phyloP scores from a whole-genome alignment of 2,888 invertebrate genomes.

The Rhogogaster chlorosoma region DNA sequence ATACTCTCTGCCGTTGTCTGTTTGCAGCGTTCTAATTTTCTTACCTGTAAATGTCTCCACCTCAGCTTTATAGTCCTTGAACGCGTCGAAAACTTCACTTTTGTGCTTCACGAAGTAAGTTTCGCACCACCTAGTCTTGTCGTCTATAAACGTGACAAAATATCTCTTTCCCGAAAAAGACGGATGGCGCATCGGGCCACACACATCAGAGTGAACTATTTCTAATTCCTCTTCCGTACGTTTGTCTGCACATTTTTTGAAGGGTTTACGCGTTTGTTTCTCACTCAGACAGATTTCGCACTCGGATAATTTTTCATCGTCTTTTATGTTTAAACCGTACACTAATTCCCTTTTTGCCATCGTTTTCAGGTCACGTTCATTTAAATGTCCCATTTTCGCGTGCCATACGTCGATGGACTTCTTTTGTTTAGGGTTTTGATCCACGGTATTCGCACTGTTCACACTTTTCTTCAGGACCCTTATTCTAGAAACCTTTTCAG shows the following conservation, averaged over 20 bases:
- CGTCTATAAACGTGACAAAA: slow-evolving; percentile 64
- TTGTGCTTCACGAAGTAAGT: slow-evolving; percentile 60
- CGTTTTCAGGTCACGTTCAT: slow-evolving; percentile 50
- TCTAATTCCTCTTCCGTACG: slow-evolving; percentile 54
- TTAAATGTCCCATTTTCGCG: slow-evolving; percentile 52
- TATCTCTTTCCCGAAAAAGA: slow-evolving; percentile 59
- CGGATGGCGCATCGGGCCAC: slow-evolving; percentile 59
- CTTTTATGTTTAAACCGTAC: slow-evolving; percentile 52
- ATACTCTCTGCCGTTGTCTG: slow-evolving; percentile 63
- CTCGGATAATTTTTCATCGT: slow-evolving; percentile 47
- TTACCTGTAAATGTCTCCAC: slow-evolving; percentile 58
- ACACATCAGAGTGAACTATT: slow-evolving; percentile 63
- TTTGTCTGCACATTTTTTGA: slow-evolving; percentile 22
- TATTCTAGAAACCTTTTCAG: too few species aligned
- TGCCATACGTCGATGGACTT: slow-evolving; percentile 53
- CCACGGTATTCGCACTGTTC: slow-evolving; percentile 40
- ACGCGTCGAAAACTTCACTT: slow-evolving; percentile 56
- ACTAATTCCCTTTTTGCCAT: slow-evolving; percentile 52
- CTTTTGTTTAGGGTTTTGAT: slow-evolving; percentile 22
- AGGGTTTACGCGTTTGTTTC: slow-evolving; percentile 51
- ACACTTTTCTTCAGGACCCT: slow-evolving; percentile 38
- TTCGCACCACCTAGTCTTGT: slow-evolving; percentile 61
- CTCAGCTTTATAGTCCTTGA: slow-evolving; percentile 56
- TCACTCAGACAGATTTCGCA: slow-evolving; percentile 54
- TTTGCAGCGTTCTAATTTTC: slow-evolving; percentile 59